Base-by-base conservation (phyloP, 2,797 vertebrate genomes). In the Cichlasoma orientale region DNA sequence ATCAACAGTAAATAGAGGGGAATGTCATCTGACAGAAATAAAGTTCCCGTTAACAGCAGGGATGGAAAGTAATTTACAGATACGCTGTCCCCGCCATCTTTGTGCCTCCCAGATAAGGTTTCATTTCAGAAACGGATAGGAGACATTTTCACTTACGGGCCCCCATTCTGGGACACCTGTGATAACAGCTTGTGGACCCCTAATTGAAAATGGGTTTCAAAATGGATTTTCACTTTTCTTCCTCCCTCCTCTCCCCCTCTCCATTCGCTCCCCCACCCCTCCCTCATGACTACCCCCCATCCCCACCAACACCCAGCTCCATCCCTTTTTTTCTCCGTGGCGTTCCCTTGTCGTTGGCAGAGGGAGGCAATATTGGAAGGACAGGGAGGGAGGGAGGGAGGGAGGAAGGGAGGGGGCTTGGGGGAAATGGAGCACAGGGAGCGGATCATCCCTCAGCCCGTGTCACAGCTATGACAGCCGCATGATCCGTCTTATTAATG, bases 181-280 rank as follows among this genome's bases (percentile, higher is more conserved):
- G 98, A 99, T 99, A 99, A 99, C 98, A 99, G 98, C 98, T 98
- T 97, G 97, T 97, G 97, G 97, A 97, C 97, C 97, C 92, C 98
- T 99, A 99, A 99, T 99, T 99, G 98, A 99, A 96, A 99, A 99
- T 99, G 98, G 97, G 97, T 97, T 98, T 98, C 96, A 98, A 98
- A 99, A 99, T 99, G 98, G 98, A 99, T 99, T 99, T 99, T 98
- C 97, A 98, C 97, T 98, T 98, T 98, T 97, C 97, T 94, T 92
- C 92, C 90, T 78, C 80, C 87, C 84, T 73, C 96, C 93, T 95
- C 72, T 23, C 68, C 71, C 68, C 71, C 70, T 95, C 94, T 95
- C 55, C 55, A 63, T 63, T 63, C 16, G 8, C 78, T 66, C 63
- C 76, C 41, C 53, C 12, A 33, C 77, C 68, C 58, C 78, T 47